Percentiles rank a stretch among this genome's conserved stretches.
These are phyloP conservation scores for Oncorhynchus gorbuscha DNA, from an alignment of 2,113 vertebrate genomes.

Conservation along the genomic window DNA sequence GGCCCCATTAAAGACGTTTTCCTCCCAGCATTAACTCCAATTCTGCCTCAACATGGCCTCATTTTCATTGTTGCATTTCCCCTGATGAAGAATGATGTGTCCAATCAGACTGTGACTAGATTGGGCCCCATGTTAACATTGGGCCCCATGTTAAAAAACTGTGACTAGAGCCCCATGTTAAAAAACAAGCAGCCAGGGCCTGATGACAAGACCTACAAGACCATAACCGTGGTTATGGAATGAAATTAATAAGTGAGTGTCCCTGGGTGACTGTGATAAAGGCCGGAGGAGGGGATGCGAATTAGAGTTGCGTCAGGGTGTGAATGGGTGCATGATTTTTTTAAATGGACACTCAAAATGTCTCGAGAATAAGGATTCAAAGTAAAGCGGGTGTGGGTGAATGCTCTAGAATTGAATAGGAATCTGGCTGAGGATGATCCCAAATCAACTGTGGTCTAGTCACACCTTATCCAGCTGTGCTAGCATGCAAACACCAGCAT, in stretches of 20 bases:
- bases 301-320: too few relatives aligned
- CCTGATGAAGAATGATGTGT: conserved; percentile 62
- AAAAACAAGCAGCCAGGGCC: conserved; percentile 54
- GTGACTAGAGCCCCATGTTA: too few relatives aligned
- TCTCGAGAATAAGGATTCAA: neutral
- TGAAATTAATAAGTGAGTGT: conserved; percentile 12
- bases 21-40: conserved; percentile 41
- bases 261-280: conserved; percentile 38
- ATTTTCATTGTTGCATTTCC: conserved; percentile 53
- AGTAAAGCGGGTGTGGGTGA: conserved; percentile 36
- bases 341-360: too few relatives aligned
- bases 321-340: too few relatives aligned
- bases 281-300: neutral
- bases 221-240: conserved; percentile 56
- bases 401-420: conserved; percentile 13
- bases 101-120: conserved; percentile 58
- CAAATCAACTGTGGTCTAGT: conserved; percentile 28
- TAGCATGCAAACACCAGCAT: conserved; percentile 26
- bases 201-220: conserved; percentile 64
- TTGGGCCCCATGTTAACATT: conserved; percentile 30
- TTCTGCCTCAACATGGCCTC: conserved; percentile 41
- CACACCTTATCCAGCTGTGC: conserved; percentile 6
- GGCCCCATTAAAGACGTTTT: conserved; percentile 41
- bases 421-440: neutral
- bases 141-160: too few relatives aligned